Evolutionary conservation across 1,140 invertebrate genomes (phyloP).

Genomic region (Drosophila fuyamai): DNA sequence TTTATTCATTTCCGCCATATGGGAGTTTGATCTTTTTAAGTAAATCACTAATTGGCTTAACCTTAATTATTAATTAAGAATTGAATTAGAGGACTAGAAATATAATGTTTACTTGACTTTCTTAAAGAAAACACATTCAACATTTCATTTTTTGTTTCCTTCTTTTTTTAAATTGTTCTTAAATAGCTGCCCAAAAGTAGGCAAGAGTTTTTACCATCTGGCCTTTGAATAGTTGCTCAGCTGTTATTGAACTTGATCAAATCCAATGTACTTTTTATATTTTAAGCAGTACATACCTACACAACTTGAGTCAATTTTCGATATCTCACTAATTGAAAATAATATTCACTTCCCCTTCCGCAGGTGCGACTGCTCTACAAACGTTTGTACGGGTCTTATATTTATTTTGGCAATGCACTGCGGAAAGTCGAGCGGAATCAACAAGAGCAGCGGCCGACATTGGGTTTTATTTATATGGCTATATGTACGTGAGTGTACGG

Average conservation of each 20-base stretch:
- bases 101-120: too few relatives aligned
- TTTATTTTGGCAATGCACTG: slow-evolving; percentile 66
- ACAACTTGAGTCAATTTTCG: slow-evolving; percentile 19
- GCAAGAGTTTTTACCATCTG: neutral
- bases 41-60: too few relatives aligned
- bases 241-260: slow-evolving; percentile 43
- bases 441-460: slow-evolving; percentile 67
- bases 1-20: slow-evolving; percentile 57
- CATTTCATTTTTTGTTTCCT: neutral
- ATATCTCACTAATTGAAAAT: slow-evolving; percentile 39
- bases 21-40: neutral
- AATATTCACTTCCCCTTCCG: slow-evolving; percentile 38
- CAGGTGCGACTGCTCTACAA: slow-evolving; percentile 38
- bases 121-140: neutral
- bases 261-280: slow-evolving; percentile 13
- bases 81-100: neutral
- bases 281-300: slow-evolving; percentile 30
- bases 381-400: slow-evolving; percentile 26
- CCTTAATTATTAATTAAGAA: too few relatives aligned
- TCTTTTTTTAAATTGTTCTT: neutral
- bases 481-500: slow-evolving; percentile 43
- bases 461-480: slow-evolving; percentile 74
- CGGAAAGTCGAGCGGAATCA: slow-evolving; percentile 62
- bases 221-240: slow-evolving; percentile 26
- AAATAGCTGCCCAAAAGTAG: slow-evolving; percentile 31